Evolutionary conservation across 2,797 vertebrate species (phyloP), one percentile per base, ranked within the genome.

Genomic region (Calcarius lapponicus): DNA sequence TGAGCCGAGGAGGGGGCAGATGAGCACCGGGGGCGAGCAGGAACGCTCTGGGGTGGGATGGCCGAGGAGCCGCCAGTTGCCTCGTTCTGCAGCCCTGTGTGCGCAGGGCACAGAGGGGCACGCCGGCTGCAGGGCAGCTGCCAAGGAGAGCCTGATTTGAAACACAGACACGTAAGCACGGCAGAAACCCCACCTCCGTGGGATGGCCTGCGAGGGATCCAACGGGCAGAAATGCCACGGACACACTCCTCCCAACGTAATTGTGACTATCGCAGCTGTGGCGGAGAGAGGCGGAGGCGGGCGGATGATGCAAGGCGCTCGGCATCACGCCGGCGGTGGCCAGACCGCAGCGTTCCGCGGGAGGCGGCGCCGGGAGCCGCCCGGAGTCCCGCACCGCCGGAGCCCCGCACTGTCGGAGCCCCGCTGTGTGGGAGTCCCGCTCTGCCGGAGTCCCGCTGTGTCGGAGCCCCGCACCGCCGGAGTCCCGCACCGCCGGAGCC

Each of bases 221-320:
- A 54, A 64, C 7, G 82, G 62, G 93, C 36, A 26, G 79, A 17
- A 58, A 65, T 18, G 53, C 50, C 92, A 58, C 79, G 12, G 58
- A 40, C 67, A 31, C 89, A 14, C 86, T 90, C 82, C 95, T 93
- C 94, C 95, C 92, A n/a, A 71, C 71, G 2, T 51, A 48, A 65
- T 58, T 83, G 96, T 61, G 66, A 38, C 82, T 19, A 16, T 54
- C 47, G 56, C 93, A 71, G 97, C 93, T 66, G 90, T 1, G 83
- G 83, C 11, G 75, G 79, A 15, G 64, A 14, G 45, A 81, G 88
- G 57, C 56, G 92, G 82, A 48, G 87, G 80, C 64, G 88, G 61
- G 76, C 1, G 43, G 92, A 87, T 96, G 97, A 96, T 94, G 96
- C 94, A 94, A 95, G 86, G 65, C 21, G 32, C 72, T 89, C 62